Evolutionary conservation across 2,797 vertebrate genomes (phyloP).

Genomic region (Gobio occitaniae): DNA sequence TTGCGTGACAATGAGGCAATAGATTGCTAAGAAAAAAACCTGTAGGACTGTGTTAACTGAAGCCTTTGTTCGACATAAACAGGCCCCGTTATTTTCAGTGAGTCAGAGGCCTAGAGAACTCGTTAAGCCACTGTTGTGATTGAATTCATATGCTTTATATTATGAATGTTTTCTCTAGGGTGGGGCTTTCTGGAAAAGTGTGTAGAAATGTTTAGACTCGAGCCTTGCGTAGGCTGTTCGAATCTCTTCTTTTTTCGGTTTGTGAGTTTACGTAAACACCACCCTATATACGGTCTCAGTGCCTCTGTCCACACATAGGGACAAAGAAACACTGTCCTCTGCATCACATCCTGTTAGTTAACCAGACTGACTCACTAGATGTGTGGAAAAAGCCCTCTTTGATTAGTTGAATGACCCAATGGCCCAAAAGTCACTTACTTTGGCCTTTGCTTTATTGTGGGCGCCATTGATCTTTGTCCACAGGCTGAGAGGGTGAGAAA

Average conservation of each 20-base stretch:
- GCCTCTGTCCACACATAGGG: conserved; percentile 4
- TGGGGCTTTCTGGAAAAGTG: conserved; percentile 34
- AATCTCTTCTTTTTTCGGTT: conserved; percentile 11
- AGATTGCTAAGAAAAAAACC: conserved; percentile 26
- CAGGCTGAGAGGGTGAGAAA: conserved; percentile 42
- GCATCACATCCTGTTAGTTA: conserved; percentile 44
- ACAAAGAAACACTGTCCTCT: conserved; percentile 52
- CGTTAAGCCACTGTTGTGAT: conserved; percentile 41
- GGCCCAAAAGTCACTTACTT: conserved; percentile 31
- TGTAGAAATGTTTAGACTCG: conserved; percentile 19
- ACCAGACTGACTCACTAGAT: conserved; percentile 39
- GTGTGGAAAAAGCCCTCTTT: conserved; percentile 33
- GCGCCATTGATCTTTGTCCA: conserved; percentile 24
- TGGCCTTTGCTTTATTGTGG: conserved; percentile 51
- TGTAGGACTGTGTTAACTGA: conserved; percentile 13
- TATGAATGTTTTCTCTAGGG: conserved; percentile 41
- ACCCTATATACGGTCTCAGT: neutral
- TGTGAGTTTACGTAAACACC: conserved; percentile 29
- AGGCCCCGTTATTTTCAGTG: conserved; percentile 34
- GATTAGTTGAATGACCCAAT: conserved; percentile 43
- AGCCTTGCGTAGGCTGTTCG: conserved; percentile 10
- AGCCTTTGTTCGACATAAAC: conserved; percentile 30
- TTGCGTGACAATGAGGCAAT: conserved; percentile 42
- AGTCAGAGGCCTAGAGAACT: conserved; percentile 41
- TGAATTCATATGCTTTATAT: conserved; percentile 54